Conservation (phyloP, 2,888 invertebrate genomes). For the Cordilura impudica region DNA sequence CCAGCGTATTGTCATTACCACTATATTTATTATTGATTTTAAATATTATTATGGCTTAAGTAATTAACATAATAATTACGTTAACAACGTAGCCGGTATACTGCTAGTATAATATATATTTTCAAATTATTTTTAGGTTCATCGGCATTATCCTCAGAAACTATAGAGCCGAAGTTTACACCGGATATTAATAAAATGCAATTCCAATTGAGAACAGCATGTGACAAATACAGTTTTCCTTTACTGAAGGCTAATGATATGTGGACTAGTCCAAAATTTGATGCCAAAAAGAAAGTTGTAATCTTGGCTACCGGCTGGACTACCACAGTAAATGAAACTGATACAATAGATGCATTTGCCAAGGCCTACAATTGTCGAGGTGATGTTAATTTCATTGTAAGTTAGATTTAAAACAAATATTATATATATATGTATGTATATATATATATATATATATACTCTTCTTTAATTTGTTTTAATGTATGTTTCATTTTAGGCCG, state of each 20-base stretch:
- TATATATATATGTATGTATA: no score
- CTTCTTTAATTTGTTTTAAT: neutral
- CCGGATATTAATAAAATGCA: conserved; percentile 73
- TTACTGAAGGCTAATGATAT: conserved; percentile 70
- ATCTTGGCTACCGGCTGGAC: conserved; percentile 77
- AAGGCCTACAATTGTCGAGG: conserved; percentile 75
- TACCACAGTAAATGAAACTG: conserved; percentile 72
- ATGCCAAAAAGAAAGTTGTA: conserved; percentile 71
- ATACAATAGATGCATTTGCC: conserved; percentile 69
- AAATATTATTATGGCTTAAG: no score
- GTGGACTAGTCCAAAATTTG: conserved; percentile 73
- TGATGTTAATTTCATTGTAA: conserved; percentile 76
- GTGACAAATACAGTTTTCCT: conserved; percentile 70
- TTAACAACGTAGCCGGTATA: no score
- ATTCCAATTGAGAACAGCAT: conserved; percentile 72
- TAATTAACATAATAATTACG: no score
- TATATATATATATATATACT: neutral
- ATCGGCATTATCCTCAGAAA: conserved; percentile 69
- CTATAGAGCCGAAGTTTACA: conserved; percentile 68
- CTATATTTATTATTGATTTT: no score
- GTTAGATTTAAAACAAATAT: conserved; percentile 36
- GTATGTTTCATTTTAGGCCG: conserved; percentile 67
- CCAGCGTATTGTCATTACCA: no score
- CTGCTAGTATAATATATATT: no score
- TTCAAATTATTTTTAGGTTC: conserved; percentile 69